These are phyloP conservation scores for Drosophila rufa DNA, from an alignment of 1,140 invertebrate genomes.

Conservation along the genomic window DNA sequence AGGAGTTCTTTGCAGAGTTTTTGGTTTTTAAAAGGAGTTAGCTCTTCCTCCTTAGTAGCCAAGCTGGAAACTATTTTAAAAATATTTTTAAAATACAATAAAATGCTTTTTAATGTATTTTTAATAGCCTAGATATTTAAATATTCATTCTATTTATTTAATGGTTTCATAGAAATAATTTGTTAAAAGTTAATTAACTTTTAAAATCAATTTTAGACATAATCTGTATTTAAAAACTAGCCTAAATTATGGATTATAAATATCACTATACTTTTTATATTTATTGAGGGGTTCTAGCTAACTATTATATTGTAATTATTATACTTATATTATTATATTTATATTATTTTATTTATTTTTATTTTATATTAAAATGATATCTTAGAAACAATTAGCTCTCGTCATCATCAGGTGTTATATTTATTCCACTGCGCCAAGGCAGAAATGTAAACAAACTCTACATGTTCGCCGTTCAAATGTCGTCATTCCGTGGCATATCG, in stretches of 20 bases:
- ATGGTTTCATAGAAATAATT: too few relatives aligned
- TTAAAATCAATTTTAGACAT: too few relatives aligned
- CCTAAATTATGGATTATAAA: not conserved
- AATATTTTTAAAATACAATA: too few relatives aligned
- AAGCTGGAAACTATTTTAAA: not conserved
- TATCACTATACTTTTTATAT: too few relatives aligned
- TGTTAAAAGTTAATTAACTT: not conserved
- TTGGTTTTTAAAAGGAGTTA: not conserved
- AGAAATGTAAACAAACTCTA: constrained; percentile 27
- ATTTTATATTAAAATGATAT: too few relatives aligned
- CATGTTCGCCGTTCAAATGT: constrained; percentile 23
- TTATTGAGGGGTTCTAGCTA: too few relatives aligned
- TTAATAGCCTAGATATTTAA: too few relatives aligned
- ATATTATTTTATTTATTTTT: not conserved
- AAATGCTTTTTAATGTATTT: not conserved
- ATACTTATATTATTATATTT: too few relatives aligned
- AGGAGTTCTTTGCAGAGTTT: not conserved
- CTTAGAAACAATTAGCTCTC: not conserved
- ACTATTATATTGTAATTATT: not conserved
- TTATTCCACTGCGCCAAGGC: not conserved
- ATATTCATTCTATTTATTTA: not conserved
- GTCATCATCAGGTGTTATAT: constrained; percentile 2
- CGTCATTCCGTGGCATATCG: constrained; percentile 22
- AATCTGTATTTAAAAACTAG: not conserved
- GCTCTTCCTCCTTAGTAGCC: not conserved